Percentiles rank a stretch among this genome's conserved stretches.
These are phyloP conservation scores for Lasioglossum vierecki DNA, from an alignment of 2,888 invertebrate species.

Conservation along the genomic window DNA sequence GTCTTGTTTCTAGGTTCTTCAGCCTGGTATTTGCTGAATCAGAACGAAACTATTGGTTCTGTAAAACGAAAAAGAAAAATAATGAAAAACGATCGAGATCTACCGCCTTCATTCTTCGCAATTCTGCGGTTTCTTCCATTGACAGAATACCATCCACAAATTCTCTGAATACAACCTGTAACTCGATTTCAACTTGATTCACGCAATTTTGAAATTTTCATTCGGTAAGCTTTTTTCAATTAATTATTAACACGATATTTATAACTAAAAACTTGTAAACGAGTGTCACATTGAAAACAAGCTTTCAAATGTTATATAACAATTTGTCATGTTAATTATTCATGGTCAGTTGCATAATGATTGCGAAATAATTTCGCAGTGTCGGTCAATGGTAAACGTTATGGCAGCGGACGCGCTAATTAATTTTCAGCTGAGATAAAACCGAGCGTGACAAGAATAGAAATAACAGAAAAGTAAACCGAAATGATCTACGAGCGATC, in stretches of 20 bases:
- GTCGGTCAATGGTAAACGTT: conserved; percentile 2
- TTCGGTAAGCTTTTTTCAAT: fast-evolving
- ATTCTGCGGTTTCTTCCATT: not conserved
- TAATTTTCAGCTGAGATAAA: not conserved
- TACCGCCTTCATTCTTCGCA: not conserved
- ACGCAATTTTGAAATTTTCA: not conserved
- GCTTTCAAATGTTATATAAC: not conserved
- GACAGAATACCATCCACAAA: not conserved
- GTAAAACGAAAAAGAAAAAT: not conserved
- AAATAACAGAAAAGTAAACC: conserved; percentile 4
- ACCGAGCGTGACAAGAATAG: not conserved
- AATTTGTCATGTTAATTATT: not conserved
- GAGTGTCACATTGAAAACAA: not conserved
- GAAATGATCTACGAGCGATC: conserved; percentile 12
- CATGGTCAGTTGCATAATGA: not conserved
- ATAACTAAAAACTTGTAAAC: not conserved
- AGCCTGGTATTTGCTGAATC: conserved; percentile 33
- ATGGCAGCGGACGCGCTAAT: not conserved
- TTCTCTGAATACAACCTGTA: not conserved
- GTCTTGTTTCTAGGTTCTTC: conserved; percentile 16
- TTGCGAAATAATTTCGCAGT: not conserved
- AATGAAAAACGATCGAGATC: not conserved
- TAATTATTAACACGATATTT: not conserved
- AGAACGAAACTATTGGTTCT: conserved; percentile 6
- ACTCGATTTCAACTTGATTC: not conserved